A percentile compares a stretch with the other conserved stretches of the same genome.
Evolutionary conservation across 2,797 vertebrate species (phyloP).

Genomic region (Myripristis jacobus): DNA sequence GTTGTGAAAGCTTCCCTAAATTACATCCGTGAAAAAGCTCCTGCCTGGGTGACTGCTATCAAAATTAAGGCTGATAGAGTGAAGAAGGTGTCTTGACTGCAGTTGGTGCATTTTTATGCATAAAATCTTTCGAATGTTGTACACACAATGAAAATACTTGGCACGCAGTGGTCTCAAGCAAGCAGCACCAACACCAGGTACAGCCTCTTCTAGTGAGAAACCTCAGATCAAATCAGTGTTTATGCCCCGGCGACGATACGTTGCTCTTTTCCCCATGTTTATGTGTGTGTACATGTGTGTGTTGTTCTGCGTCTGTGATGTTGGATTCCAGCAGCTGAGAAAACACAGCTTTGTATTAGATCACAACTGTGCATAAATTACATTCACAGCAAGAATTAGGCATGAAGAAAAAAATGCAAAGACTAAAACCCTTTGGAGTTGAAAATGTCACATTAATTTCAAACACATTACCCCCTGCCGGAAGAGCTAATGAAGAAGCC

Average conservation of each 20-base stretch:
- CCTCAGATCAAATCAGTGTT: conserved; percentile 52
- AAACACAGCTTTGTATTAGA: conserved; percentile 84
- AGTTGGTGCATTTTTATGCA: not conserved
- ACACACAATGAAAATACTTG: not conserved
- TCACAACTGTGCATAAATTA: conserved; percentile 86
- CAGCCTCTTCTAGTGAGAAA: conserved; percentile 35
- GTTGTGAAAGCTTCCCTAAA: not conserved
- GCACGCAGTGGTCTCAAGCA: not conserved
- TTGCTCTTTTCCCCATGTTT: conserved; percentile 43
- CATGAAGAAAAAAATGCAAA: conserved; percentile 71
- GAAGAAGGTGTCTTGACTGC: not conserved
- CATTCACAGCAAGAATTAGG: conserved; percentile 78
- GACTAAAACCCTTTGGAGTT: conserved; percentile 85
- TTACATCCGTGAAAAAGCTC: not conserved
- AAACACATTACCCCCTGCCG: conserved; percentile 86
- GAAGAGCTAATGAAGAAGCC: conserved; percentile 89
- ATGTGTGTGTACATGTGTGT: conserved; percentile 63
- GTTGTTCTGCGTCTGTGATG: conserved; percentile 84
- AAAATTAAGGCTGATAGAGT: too few species aligned
- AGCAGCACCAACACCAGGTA: not conserved
- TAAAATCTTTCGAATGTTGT: not conserved
- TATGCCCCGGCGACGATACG: conserved; percentile 24
- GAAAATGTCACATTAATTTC: conserved; percentile 91
- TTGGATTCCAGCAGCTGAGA: conserved; percentile 76
- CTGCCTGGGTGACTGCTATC: too few species aligned